These are phyloP conservation scores for Pteruthius melanotis DNA, from an alignment of 2,113 vertebrate species.

Conservation along the genomic window DNA sequence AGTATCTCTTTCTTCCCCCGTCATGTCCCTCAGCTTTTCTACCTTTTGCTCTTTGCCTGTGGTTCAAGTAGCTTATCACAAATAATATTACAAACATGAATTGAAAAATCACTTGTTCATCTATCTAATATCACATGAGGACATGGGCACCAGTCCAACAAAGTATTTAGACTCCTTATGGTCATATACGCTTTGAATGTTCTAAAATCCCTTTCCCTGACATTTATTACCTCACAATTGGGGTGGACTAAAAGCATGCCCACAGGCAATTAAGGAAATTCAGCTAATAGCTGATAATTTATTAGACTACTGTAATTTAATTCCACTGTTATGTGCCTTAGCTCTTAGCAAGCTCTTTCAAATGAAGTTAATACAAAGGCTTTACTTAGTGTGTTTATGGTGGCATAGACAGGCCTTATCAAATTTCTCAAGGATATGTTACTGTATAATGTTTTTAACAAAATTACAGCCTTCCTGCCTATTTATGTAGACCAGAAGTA, in stretches of 20 bases:
- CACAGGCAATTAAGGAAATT: slow-evolving; percentile 57
- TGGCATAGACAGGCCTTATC: neutral
- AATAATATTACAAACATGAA: neutral
- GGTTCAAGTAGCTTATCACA: neutral
- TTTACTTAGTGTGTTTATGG: slow-evolving; percentile 8
- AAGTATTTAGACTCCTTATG: neutral
- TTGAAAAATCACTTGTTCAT: slow-evolving; percentile 1
- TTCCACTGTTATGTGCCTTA: neutral
- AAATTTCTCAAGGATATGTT: slow-evolving; percentile 30
- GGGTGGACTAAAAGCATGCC: slow-evolving; percentile 53
- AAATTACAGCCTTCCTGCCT: slow-evolving; percentile 9
- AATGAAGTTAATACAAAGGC: slow-evolving; percentile 20
- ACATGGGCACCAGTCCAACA: neutral
- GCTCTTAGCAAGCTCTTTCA: slow-evolving; percentile 27
- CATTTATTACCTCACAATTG: slow-evolving; percentile 11
- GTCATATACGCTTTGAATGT: neutral
- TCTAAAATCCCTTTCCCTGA: neutral
- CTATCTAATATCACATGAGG: neutral
- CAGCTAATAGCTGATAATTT: slow-evolving; percentile 56
- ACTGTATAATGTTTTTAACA: neutral
- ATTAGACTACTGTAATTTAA: slow-evolving; percentile 45
- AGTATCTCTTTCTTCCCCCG: neutral
- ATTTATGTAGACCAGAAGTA: neutral
- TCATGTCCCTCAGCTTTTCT: neutral
- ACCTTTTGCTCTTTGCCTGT: neutral